Evolutionary conservation across 2,113 vertebrate genomes (phyloP).

Genomic region (Crotophaga sulcirostris): DNA sequence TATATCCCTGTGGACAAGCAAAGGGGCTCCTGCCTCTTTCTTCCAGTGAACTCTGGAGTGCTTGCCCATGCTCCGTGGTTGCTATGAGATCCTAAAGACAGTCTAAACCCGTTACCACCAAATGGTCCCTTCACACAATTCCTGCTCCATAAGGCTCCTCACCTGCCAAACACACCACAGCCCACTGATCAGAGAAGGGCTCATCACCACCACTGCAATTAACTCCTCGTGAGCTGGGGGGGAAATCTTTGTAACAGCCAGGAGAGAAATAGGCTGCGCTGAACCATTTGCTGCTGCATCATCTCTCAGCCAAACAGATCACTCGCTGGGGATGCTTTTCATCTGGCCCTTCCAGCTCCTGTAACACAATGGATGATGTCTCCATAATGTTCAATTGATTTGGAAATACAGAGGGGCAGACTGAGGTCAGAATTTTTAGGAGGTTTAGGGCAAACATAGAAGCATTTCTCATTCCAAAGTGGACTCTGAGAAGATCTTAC

Average conservation of each 20-base stretch:
- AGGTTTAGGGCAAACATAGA: not conserved
- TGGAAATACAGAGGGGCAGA: not conserved
- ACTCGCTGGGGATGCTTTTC: not conserved
- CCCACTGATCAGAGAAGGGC: not conserved
- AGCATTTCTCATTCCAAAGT: not conserved
- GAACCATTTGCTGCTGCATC: not conserved
- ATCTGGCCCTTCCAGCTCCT: not conserved
- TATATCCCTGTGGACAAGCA: not conserved
- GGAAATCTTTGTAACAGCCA: rapidly evolving
- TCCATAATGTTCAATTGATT: not conserved
- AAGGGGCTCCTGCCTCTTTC: conserved; percentile 27
- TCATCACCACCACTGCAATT: not conserved
- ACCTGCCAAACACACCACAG: not conserved
- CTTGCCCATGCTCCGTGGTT: conserved; percentile 4
- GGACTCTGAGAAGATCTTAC: not conserved
- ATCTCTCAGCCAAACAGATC: not conserved
- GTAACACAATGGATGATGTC: rapidly evolving
- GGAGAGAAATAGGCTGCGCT: not conserved
- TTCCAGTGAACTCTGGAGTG: not conserved
- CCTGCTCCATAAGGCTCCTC: not conserved
- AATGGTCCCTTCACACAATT: not conserved
- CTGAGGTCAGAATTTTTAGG: not conserved
- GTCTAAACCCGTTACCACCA: not conserved
- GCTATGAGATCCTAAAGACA: conserved; percentile 16
- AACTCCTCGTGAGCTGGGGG: not conserved